Evolutionary conservation across 2,797 vertebrate species (phyloP), one percentile per base, ranked within the genome.

Genomic region (Poecilia gillii): DNA sequence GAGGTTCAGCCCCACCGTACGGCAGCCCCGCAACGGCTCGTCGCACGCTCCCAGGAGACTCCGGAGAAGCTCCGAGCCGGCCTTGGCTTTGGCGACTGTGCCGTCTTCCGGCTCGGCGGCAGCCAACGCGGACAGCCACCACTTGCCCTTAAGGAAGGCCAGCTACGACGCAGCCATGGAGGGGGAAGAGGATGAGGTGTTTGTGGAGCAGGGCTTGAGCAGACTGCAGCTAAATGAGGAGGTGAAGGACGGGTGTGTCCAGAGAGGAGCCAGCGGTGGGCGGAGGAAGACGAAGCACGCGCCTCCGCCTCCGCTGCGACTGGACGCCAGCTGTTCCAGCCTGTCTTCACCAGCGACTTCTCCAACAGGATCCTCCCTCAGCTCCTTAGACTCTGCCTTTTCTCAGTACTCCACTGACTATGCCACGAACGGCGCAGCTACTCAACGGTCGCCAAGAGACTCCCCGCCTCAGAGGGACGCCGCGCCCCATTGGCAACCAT

Each of bases 301-400:
- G 28, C 95, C 95, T 74, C 96, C 95, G 0, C 91, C 91, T 8
- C 95, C 96, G 0, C 85, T 98, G 20, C 94, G 94, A 39, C 85
- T 98, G 76, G 96, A 95, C 62, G 95, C 96, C 74, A 98, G 97
- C 90, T 97, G 94, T 74, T 98, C 97, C 53, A 98, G 97, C 73
- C 93, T 97, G 36, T 98, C 97, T 6, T 99, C 97, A 46, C 96
- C 97, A 0, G 97, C 94, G 0, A 97, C 97, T 0, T 98, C 98
- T 3, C 97, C 97, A 0, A 97, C 97, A 0, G 95, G 96, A 81
- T 98, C 97, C 0, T 98, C 97, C 0, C 94, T 98, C 88, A 98
- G 97, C 90, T 99, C 97, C 28, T 89, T 98, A 84, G 97, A 99
- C 94, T 98, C 97, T 39, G 96, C 97, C 92, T 99, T 98, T 87